A percentile compares a stretch with the other conserved stretches of the same genome.
phyloP scores from a whole-genome alignment of 2,888 invertebrate genomes.

The Caenorhabditis wallacei region DNA sequence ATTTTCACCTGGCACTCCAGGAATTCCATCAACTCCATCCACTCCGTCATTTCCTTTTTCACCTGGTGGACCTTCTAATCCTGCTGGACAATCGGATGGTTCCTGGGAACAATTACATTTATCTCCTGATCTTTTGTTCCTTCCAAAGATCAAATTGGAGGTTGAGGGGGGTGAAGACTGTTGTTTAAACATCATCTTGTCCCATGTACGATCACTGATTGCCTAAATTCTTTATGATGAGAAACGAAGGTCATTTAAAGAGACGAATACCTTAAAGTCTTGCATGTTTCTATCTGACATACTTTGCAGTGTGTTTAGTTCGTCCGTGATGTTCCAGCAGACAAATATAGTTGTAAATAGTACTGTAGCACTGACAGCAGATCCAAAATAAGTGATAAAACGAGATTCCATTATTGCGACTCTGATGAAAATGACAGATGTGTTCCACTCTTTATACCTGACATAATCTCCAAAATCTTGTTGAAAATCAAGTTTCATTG shows the following conservation, averaged over 20 bases:
- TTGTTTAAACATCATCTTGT: conserved; percentile 67
- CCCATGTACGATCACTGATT: conserved; percentile 69
- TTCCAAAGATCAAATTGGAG: conserved; percentile 56
- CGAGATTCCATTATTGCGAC: conserved; percentile 54
- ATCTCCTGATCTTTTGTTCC: conserved; percentile 60
- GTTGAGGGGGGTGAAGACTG: conserved; percentile 17
- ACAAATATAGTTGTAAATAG: conserved; percentile 61
- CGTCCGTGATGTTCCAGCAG: conserved; percentile 64
- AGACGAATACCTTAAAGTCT: conserved; percentile 61
- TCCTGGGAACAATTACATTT: conserved; percentile 59
- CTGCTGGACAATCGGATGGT: conserved; percentile 67
- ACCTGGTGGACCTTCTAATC: conserved; percentile 68
- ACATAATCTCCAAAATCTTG: conserved; percentile 40
- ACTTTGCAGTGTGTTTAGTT: conserved; percentile 67
- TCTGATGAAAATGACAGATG: conserved; percentile 3
- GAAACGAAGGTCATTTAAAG: conserved; percentile 25
- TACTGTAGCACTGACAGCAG: conserved; percentile 59
- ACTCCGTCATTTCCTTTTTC: conserved; percentile 62
- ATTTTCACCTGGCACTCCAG: conserved; percentile 56
- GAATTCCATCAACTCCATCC: conserved; percentile 63
- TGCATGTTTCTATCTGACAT: conserved; percentile 66
- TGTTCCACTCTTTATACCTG: conserved; percentile 25
- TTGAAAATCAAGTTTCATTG: conserved; percentile 35
- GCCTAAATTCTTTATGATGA: conserved; percentile 49
- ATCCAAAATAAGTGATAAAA: conserved; percentile 55